Percentiles rank a stretch among this genome's conserved stretches.
phyloP scores from a whole-genome alignment of 2,888 invertebrate species.

The Andrena dorsata region DNA sequence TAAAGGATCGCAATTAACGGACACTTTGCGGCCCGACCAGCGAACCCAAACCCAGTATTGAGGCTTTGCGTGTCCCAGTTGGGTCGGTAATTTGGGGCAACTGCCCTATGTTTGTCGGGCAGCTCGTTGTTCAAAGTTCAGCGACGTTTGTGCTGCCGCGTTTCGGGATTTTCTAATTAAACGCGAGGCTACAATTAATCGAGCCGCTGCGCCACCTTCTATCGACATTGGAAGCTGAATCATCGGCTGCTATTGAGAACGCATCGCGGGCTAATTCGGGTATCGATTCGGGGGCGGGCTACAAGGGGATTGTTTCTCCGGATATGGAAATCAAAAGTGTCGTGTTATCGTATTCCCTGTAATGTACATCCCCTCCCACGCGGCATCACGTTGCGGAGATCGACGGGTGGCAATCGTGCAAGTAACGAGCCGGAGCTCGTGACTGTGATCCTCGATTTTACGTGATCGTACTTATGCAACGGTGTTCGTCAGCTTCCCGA shows the following conservation, averaged over 20 bases:
- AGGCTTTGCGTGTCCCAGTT: constrained; percentile 1
- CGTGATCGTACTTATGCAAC: constrained; percentile 33
- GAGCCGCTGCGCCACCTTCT: background rate
- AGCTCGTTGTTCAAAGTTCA: constrained; percentile 20
- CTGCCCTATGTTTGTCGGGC: background rate
- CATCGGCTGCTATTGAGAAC: background rate
- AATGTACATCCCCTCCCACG: background rate
- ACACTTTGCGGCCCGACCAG: constrained; percentile 43
- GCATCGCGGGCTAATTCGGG: background rate
- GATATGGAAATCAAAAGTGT: background rate
- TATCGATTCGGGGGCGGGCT: too few relatives aligned
- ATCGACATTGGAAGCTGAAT: background rate
- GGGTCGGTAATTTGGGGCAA: constrained; percentile 3
- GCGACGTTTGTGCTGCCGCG: constrained; percentile 7
- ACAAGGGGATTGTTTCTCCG: background rate
- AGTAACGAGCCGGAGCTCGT: background rate
- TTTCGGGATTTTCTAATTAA: constrained; percentile 15
- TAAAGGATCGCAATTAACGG: constrained; percentile 52
- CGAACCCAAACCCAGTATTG: background rate
- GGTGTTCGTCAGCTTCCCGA: constrained; percentile 25
- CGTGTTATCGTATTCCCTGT: background rate
- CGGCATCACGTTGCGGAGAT: background rate
- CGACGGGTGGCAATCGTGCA: constrained; percentile 3
- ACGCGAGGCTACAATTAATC: constrained; percentile 1
- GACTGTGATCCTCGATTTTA: constrained; percentile 12